These are phyloP conservation scores for Cavia aperea DNA, from an alignment of 2,113 vertebrate genomes.

Conservation along the genomic window DNA sequence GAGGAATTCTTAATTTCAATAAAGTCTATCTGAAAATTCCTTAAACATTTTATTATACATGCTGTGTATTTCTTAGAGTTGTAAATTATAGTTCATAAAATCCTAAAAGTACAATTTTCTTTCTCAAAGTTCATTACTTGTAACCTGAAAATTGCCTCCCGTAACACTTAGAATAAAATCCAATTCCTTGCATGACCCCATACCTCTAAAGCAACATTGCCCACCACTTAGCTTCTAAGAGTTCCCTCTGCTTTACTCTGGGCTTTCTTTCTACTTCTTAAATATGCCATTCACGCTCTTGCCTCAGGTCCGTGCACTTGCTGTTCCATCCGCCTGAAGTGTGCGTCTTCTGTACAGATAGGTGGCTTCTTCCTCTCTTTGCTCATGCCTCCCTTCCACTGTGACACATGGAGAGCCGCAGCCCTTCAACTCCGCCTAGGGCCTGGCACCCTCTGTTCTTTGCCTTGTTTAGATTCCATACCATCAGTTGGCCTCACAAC, in stretches of 20 bases:
- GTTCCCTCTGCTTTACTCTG: neutral
- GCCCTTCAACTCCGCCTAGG: neutral
- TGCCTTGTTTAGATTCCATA: neutral
- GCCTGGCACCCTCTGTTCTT: neutral
- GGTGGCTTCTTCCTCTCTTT: neutral
- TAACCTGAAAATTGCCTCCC: neutral
- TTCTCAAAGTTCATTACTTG: neutral
- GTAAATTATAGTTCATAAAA: neutral
- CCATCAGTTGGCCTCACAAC: neutral
- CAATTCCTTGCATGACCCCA: neutral
- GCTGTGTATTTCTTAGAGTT: neutral
- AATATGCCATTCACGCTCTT: neutral
- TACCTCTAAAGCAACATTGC: neutral
- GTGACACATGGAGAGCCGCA: neutral
- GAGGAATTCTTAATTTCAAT: conserved; percentile 29
- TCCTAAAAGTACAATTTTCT: neutral
- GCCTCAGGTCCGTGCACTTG: neutral
- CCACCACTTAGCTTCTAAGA: neutral
- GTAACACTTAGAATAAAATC: neutral
- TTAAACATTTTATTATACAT: conserved; percentile 15
- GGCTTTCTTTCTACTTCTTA: neutral
- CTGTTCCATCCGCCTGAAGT: neutral
- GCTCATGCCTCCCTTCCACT: neutral
- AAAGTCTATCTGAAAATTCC: neutral
- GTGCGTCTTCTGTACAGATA: rapidly evolving